phyloP scores from a whole-genome alignment of 2,888 invertebrate species.

The Lasioglossum leucozonium region DNA sequence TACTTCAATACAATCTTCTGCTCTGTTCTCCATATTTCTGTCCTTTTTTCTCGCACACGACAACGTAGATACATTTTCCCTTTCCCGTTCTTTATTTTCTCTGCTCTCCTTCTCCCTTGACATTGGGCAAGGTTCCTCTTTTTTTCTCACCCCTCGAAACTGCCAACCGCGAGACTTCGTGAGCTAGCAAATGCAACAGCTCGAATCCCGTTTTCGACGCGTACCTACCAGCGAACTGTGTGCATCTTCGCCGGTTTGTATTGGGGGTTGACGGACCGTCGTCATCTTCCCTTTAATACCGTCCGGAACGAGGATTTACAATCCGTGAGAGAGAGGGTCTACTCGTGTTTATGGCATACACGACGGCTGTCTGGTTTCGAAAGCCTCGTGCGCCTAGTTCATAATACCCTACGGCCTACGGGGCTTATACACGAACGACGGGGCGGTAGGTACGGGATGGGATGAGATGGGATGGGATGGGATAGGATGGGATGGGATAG shows the following conservation, averaged over 20 bases:
- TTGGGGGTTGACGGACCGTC: conserved; percentile 68
- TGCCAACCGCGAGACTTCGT: neutral
- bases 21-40: conserved; percentile 60
- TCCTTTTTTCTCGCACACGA: conserved; percentile 42
- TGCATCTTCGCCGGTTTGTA: conserved; percentile 41
- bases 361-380: conserved; percentile 54
- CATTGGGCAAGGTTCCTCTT: conserved; percentile 41
- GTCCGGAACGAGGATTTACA: conserved; percentile 59
- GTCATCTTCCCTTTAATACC: conserved; percentile 73
- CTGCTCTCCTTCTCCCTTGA: conserved; percentile 33
- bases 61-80: conserved; percentile 26
- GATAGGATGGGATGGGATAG: neutral
- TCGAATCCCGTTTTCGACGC: conserved; percentile 58
- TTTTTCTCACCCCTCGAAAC: conserved; percentile 58
- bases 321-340: conserved; percentile 40
- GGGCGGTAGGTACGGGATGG: conserved; percentile 9
- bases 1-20: conserved; percentile 40
- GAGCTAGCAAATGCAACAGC: conserved; percentile 36
- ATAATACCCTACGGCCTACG: conserved; percentile 47
- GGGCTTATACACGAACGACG: conserved; percentile 48
- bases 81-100: conserved; percentile 58
- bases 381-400: conserved; percentile 56
- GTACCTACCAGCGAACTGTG: conserved; percentile 35
- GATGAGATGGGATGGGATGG: no score
- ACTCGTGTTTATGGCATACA: conserved; percentile 55